Percentiles rank a stretch among this genome's conserved stretches.
These are phyloP conservation scores for Uloborus plumipes DNA, from an alignment of 2,888 invertebrate species.

Conservation along the genomic window DNA sequence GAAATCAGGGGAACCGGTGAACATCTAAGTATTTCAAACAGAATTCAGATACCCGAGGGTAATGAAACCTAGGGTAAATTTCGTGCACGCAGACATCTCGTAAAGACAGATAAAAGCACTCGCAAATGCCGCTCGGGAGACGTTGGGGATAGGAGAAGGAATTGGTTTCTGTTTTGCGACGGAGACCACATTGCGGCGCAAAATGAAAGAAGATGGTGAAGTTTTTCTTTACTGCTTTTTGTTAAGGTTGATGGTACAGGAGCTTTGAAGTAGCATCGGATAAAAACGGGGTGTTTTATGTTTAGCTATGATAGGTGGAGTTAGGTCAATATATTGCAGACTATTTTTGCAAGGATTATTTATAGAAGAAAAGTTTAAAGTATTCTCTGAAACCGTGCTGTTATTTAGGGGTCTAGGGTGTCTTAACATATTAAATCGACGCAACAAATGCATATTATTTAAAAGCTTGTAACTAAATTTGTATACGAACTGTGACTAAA, in stretches of 20 bases:
- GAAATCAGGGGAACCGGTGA: slow-evolving; percentile 37
- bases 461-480: too few species aligned
- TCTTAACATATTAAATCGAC: too few species aligned
- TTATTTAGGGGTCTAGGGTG: too few species aligned
- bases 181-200: slow-evolving; percentile 11
- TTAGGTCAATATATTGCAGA: too few species aligned
- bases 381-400: too few species aligned
- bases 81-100: slow-evolving; percentile 7
- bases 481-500: too few species aligned
- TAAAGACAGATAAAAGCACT: background rate
- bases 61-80: slow-evolving; percentile 30
- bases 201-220: slow-evolving; percentile 2
- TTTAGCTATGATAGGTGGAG: too few species aligned
- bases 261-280: background rate
- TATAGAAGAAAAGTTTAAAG: too few species aligned
- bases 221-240: background rate
- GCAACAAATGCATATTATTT: too few species aligned
- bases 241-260: background rate
- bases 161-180: slow-evolving; percentile 23
- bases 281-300: too few species aligned
- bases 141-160: background rate
- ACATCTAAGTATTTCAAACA: background rate
- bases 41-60: slow-evolving; percentile 38
- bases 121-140: slow-evolving; percentile 4
- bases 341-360: too few species aligned